Evolutionary conservation across 1,140 invertebrate genomes (phyloP), one percentile per base, ranked within the genome.

Genomic region (Heliconius himera): DNA sequence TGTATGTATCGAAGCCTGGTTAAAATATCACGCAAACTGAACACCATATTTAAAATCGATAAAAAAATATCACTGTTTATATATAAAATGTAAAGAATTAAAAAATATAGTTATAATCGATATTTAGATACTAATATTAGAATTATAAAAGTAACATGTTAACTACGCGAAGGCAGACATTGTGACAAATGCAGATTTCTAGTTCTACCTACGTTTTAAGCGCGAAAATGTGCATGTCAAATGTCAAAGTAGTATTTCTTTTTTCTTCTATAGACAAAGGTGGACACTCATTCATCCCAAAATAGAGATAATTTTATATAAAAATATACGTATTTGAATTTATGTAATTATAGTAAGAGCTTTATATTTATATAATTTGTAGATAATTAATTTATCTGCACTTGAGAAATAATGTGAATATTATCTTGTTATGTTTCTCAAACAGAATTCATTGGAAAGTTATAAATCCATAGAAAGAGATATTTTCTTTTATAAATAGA

Each of bases 11-110:
- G 86, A 20, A 93, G 74, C 29, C 87, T 84, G 22, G 84, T 86
- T 75, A 91, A 76, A 75, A 91, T 88, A 81, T 91, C 90, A 85
- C 87, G 85, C 77, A 92, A 85, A 90, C 88, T 87, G 82, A 93
- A 93, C 77, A 82, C 49, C 76, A 78, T 78, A 36, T 71, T 78
- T 41, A 60, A 60, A 49, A 72, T 66, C 60, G 22, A 66, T 66
- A 66, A 11, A 66, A 66, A 66, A 66, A 13, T 13, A 26, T 66
- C 22, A 66, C 56, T 66, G 11, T 29, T 13, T 4, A 1, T 26
- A 3, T 66, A 66, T 26, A 66, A 66, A 5, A 29, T 29, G 11
- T 26, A 4, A 22, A 66, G 22, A 66, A 66, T 66, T 26, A 26
- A 29, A 29, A 66, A 60, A 26, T 60, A 46, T 8, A 60, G 26